These are phyloP conservation scores for Prolemur simus DNA, from an alignment of 2,113 vertebrate genomes.

Conservation along the genomic window DNA sequence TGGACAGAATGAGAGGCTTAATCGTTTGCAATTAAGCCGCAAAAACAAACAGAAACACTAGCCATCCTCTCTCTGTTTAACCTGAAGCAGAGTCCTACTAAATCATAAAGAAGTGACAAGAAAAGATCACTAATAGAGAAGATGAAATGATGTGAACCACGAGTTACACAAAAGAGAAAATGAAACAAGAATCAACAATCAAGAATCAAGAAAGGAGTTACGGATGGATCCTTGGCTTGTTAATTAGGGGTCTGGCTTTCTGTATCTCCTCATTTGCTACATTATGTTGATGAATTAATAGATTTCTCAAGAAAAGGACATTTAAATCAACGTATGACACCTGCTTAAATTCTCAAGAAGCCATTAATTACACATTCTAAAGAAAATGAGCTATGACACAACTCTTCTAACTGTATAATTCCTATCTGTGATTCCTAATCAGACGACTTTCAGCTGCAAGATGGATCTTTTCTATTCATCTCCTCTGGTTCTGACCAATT, in stretches of 20 bases:
- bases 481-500: conserved; percentile 74
- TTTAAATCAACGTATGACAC: conserved; percentile 64
- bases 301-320: conserved; percentile 70
- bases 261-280: background rate
- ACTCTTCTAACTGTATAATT: conserved; percentile 70
- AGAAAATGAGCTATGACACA: conserved; percentile 69
- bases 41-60: background rate
- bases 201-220: background rate
- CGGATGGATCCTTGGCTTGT: conserved; percentile 5
- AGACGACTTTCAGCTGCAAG: conserved; percentile 64
- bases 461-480: conserved; percentile 55
- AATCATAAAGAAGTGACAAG: background rate
- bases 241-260: conserved; percentile 67
- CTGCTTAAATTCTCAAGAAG: conserved; percentile 66
- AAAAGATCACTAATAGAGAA: background rate
- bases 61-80: background rate
- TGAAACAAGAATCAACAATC: background rate
- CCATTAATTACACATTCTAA: conserved; percentile 73
- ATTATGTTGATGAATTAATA: conserved; percentile 57
- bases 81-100: background rate
- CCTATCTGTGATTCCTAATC: conserved; percentile 63
- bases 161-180: conserved; percentile 18
- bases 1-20: background rate
- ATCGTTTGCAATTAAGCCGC: background rate
- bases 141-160: background rate